phyloP scores from a whole-genome alignment of 2,888 invertebrate species.

The Brachyopa scutellaris region DNA sequence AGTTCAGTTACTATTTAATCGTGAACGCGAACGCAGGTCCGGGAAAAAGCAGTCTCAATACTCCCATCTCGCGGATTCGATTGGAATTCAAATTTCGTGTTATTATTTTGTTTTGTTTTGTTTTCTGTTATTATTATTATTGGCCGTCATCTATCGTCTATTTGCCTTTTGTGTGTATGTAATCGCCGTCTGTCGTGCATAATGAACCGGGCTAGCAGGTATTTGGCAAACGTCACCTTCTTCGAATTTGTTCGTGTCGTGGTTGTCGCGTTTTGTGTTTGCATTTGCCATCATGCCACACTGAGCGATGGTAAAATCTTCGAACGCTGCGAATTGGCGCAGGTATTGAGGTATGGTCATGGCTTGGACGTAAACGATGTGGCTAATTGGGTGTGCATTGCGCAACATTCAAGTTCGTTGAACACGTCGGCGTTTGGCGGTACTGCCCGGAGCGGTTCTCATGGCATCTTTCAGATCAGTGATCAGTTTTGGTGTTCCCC shows the following conservation, averaged over 20 bases:
- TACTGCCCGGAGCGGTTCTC: slow-evolving; percentile 84
- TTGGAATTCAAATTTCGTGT: slow-evolving; percentile 24
- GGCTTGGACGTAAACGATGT: slow-evolving; percentile 83
- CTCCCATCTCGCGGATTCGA: background rate
- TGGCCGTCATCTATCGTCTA: slow-evolving; percentile 4
- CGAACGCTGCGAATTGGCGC: slow-evolving; percentile 88
- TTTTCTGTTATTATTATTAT: no score
- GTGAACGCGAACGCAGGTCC: slow-evolving; percentile 65
- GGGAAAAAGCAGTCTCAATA: slow-evolving; percentile 22
- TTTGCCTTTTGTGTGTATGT: slow-evolving; percentile 35
- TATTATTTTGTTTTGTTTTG: background rate
- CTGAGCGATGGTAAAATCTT: slow-evolving; percentile 82
- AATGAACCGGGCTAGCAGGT: slow-evolving; percentile 64
- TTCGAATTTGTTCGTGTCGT: slow-evolving; percentile 42
- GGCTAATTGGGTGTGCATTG: slow-evolving; percentile 88
- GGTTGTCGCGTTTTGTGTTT: slow-evolving; percentile 47
- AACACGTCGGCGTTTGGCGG: slow-evolving; percentile 85
- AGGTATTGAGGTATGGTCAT: slow-evolving; percentile 83
- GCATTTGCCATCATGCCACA: slow-evolving; percentile 41
- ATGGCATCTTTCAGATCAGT: slow-evolving; percentile 89
- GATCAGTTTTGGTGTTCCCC: slow-evolving; percentile 87
- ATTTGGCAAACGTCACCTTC: slow-evolving; percentile 39
- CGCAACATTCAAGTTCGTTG: slow-evolving; percentile 85
- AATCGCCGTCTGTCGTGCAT: slow-evolving; percentile 38
- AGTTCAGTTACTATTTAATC: slow-evolving; percentile 65